Base-by-base conservation (phyloP, 37 sponge, comb jelly and placozoan genomes). In the Cladorhizidae sp. region DNA sequence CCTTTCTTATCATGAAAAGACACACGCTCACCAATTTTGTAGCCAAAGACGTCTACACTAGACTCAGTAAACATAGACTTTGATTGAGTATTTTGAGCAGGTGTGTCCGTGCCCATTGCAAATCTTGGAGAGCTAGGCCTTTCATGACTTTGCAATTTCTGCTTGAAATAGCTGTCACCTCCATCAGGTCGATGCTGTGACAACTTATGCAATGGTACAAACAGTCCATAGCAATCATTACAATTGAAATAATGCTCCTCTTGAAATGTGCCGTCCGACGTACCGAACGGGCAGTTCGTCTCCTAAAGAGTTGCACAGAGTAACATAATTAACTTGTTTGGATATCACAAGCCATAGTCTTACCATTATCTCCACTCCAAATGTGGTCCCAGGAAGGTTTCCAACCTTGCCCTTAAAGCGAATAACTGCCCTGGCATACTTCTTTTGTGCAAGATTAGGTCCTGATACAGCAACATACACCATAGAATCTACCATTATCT, bases 361-460 rank as follows among this genome's bases (percentile, higher is more conserved):
- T 26, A 91, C 92, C 67, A 58, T 54, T 21, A 92, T 72, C 58
- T 92, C 92, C 29, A 92, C 84, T 71, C 92, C 92, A 92, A 92
- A 92, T 39, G 26, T 39, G 0, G 40, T 84, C 9, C 92, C 92
- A 9, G 70, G 61, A 15, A 37, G n/a, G 14, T 40, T 51, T 59
- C 28, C 32, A 33, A 85, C 41, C 26, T 22, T 22, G 57, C 90
- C 90, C 75, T 55, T 18, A 56, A 71, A 85, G 18, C 73, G 36
- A 21, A 90, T 57, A 9, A 45, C 36, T 49, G 85, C 90, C 58
- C 17, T 26, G 32, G 54, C 54, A 1, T 43, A 63, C 23, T 65
- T 1, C 8, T 8, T 62, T 3, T 36, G 1, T 26, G 9, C 40
- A 62, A 72, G 50, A 50, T 39, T 72, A 23, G 28, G 36, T 56